Conservation (phyloP, 2,113 vertebrate genomes). For the Azemiops feae region DNA sequence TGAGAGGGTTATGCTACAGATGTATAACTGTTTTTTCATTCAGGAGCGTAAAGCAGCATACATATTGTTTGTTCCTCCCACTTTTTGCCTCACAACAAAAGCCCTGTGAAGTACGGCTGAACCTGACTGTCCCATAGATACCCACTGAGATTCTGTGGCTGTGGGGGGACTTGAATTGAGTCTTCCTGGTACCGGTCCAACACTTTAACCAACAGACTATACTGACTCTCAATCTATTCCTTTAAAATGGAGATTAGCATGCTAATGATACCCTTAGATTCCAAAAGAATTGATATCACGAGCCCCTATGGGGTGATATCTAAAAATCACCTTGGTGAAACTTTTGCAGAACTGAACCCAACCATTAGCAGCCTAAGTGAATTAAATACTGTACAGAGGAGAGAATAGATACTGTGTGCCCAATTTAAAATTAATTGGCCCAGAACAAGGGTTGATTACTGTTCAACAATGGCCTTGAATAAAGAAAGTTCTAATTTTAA, state of each 20-base stretch:
- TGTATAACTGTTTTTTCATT: background rate
- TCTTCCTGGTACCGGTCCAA: background rate
- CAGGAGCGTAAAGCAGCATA: background rate
- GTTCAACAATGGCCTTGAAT: background rate
- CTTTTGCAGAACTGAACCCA: background rate
- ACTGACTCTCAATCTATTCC: background rate
- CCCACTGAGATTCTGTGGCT: background rate
- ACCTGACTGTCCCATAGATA: background rate
- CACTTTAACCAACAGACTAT: background rate
- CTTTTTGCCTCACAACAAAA: background rate
- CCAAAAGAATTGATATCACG: background rate
- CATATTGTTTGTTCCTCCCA: background rate
- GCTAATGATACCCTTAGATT: background rate
- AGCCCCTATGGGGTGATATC: background rate
- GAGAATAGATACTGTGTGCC: background rate
- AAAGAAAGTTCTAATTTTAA: background rate
- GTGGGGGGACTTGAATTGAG: background rate
- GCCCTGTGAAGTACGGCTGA: background rate
- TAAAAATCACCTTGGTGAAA: background rate
- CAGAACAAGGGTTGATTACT: background rate
- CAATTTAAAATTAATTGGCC: background rate
- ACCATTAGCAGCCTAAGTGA: background rate
- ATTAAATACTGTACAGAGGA: background rate
- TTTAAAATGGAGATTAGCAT: slow-evolving; percentile 9
- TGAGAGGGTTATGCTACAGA: no score